Base-by-base conservation (phyloP, 1,140 invertebrate genomes). In the Pygmarrhopalites habei region DNA sequence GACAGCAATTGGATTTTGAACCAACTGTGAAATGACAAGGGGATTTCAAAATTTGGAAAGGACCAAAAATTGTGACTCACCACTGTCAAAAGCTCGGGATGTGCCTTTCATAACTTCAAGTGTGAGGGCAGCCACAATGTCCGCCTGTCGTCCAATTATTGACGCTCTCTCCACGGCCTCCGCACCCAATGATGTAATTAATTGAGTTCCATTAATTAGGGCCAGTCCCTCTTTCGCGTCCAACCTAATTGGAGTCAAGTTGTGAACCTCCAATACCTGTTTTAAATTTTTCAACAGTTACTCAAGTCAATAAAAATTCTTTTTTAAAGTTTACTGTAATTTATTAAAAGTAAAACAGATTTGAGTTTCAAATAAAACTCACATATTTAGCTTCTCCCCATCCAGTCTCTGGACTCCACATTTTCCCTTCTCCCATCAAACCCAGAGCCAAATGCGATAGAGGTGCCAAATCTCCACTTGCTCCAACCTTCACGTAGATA, bases 361-460 rank as follows among this genome's bases (percentile, higher is more conserved):
- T n/a, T n/a, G n/a, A n/a, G n/a, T n/a, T 5, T 35, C 32, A 35
- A 41, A 23, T 30, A 26, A n/a, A n/a, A 73, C 75, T 77, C 74
- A 83, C 83, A 68, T 82, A 80, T 77, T 79, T 80, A 10, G 86
- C 85, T 64, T 85, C 79, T 19, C 78, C 82, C 86, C 86, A 87
- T 15, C 86, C 86, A 49, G 84, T 86, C 64, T 79, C 73, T 51
- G 83, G 79, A 71, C 82, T 85, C 86, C 86, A 88, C 86, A 88
- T 87, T 72, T 82, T 82, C 1, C 86, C 86, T 76, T 89, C 86
- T n/a, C 86, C 86, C 72, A 88, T 79, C 65, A 88, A 86, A 74
- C 64, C 64, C 15, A 72, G 67, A 1, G 86, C 85, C 44, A 88
- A 74, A 76, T 88, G 86, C 17, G 86, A 77, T 51, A 89, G 71